Evolutionary conservation across 2,113 vertebrate genomes (phyloP).

Genomic region (Neoarius graeffei): DNA sequence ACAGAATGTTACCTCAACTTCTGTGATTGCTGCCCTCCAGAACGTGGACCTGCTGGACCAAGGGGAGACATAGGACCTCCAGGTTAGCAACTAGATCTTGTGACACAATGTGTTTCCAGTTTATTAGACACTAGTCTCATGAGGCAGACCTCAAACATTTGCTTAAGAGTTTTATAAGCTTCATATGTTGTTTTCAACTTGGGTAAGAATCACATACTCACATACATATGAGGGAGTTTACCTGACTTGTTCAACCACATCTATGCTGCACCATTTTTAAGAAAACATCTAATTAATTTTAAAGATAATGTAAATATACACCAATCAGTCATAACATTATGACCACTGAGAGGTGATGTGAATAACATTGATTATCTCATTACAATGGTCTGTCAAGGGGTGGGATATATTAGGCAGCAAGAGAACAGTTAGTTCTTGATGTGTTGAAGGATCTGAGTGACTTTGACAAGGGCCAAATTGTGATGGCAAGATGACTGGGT

Average conservation of each 20-base stretch:
- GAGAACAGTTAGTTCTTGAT: no score
- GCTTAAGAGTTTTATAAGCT: background rate
- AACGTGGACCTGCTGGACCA: conserved; percentile 76
- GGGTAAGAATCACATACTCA: background rate
- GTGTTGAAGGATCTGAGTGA: no score
- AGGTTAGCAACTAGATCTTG: conserved; percentile 71
- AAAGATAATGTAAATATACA: background rate
- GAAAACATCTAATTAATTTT: background rate
- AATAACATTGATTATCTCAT: no score
- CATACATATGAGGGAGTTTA: background rate
- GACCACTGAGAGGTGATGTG: no score
- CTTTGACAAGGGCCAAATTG: no score
- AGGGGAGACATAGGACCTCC: conserved; percentile 77
- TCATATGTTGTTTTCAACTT: background rate
- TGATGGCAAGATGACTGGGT: no score
- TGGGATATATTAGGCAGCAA: no score
- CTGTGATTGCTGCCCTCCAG: conserved; percentile 87
- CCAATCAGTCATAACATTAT: no score
- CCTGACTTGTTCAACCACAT: background rate
- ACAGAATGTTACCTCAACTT: conserved; percentile 90
- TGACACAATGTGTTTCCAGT: background rate
- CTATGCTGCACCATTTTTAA: background rate
- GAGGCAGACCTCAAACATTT: background rate
- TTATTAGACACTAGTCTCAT: background rate
- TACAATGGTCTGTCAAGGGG: no score